Evolutionary conservation across 2,888 invertebrate species (phyloP).

Genomic region (Clanis bilineata): DNA sequence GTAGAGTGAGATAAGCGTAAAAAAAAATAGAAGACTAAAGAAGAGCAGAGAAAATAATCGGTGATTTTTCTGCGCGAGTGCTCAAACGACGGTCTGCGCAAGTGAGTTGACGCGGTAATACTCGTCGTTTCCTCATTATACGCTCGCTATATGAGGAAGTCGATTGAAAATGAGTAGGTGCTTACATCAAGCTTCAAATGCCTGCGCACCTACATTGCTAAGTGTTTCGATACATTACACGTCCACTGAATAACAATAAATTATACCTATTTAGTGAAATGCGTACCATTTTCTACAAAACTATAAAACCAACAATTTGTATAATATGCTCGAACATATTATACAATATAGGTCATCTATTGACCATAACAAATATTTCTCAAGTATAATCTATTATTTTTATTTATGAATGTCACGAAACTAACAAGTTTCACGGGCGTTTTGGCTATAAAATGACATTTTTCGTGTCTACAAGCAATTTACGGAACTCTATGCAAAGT

Average conservation of each 20-base stretch:
- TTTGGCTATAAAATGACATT: background rate
- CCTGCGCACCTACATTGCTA: background rate
- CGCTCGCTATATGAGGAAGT: conserved; percentile 37
- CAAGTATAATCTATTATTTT: background rate
- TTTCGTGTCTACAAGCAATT: background rate
- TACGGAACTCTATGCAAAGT: background rate
- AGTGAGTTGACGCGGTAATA: conserved; percentile 40
- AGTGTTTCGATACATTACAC: background rate
- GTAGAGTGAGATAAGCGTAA: background rate
- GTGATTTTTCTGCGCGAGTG: background rate
- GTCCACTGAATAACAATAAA: background rate
- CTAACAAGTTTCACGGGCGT: background rate
- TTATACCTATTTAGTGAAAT: background rate
- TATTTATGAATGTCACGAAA: background rate
- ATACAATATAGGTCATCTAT: background rate
- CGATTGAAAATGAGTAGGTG: conserved; percentile 27
- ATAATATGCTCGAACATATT: background rate
- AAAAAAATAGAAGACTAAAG: background rate
- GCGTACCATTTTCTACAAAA: background rate
- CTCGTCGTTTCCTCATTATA: conserved; percentile 51
- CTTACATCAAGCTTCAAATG: conserved; percentile 12
- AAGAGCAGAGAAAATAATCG: background rate
- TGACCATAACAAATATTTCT: background rate
- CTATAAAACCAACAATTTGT: background rate
- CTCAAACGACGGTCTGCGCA: conserved; percentile 26